Conservation (phyloP, 35 echinoderm and acorn worm genomes). For the Anneissia japonica region DNA sequence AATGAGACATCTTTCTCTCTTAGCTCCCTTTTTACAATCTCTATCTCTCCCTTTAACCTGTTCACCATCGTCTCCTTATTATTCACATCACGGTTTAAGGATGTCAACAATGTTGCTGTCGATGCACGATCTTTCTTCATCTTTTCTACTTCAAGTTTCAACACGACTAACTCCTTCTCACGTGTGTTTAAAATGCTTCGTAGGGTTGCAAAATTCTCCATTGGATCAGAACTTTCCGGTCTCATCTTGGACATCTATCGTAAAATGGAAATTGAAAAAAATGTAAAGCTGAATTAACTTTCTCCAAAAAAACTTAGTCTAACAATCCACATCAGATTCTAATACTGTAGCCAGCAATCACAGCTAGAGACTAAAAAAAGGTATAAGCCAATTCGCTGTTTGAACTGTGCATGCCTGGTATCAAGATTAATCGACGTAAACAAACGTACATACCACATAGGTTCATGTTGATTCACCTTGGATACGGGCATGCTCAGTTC, state of each 20-base stretch:
- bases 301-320: too few species aligned
- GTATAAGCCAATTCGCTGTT: too few species aligned
- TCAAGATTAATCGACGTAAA: too few species aligned
- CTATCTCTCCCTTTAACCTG: constrained; percentile 66
- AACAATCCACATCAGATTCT: too few species aligned
- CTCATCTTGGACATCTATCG: constrained; percentile 86
- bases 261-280: background rate
- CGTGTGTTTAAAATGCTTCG: constrained; percentile 66
- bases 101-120: constrained; percentile 58
- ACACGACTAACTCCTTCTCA: constrained; percentile 56
- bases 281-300: background rate
- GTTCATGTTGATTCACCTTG: too few species aligned
- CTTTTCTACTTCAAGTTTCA: constrained; percentile 81
- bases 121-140: constrained; percentile 67
- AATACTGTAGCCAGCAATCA: too few species aligned
- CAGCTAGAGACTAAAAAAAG: too few species aligned
- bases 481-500: too few species aligned
- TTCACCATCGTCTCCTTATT: constrained; percentile 57
- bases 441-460: too few species aligned
- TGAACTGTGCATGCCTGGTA: too few species aligned
- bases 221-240: constrained; percentile 75
- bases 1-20: constrained; percentile 87
- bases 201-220: constrained; percentile 80
- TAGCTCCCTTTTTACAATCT: constrained; percentile 67
- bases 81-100: constrained; percentile 85